phyloP scores from a whole-genome alignment of 2,113 vertebrate species.

The Jaculus jaculus region DNA sequence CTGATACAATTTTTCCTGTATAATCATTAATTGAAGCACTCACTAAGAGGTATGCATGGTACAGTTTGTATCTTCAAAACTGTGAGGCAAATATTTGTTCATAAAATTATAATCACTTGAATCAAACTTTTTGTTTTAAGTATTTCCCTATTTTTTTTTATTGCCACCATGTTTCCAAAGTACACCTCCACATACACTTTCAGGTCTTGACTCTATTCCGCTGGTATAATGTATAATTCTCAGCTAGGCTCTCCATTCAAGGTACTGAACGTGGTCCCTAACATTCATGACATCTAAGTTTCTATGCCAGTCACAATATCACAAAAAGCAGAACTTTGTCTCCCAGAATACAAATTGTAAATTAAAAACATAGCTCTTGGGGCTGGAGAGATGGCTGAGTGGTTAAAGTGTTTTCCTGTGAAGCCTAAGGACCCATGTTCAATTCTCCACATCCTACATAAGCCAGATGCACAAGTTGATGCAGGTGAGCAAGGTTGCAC shows the following conservation, averaged over 20 bases:
- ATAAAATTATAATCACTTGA: not conserved
- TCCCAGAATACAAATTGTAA: not conserved
- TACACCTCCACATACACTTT: not conserved
- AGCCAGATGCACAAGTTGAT: too few relatives aligned
- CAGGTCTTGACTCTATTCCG: not conserved
- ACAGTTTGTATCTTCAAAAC: not conserved
- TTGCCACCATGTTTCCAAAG: not conserved
- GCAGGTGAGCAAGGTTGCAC: too few relatives aligned
- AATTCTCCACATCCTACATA: too few relatives aligned
- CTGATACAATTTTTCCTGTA: not conserved
- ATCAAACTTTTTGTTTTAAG: not conserved
- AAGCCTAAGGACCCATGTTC: too few relatives aligned
- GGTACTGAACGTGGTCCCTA: not conserved
- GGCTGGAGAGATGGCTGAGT: too few relatives aligned
- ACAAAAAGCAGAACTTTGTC: not conserved
- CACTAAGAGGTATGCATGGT: not conserved
- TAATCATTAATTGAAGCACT: not conserved
- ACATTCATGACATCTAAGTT: fast-evolving
- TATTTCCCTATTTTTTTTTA: not conserved
- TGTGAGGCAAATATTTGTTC: not conserved
- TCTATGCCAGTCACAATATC: not conserved
- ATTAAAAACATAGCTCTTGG: not conserved
- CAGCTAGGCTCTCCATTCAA: fast-evolving
- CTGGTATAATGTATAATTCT: not conserved
- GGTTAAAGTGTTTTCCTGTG: too few relatives aligned